Evolutionary conservation across 2,113 vertebrate species (phyloP).

Genomic region (Accipiter cooperii): DNA sequence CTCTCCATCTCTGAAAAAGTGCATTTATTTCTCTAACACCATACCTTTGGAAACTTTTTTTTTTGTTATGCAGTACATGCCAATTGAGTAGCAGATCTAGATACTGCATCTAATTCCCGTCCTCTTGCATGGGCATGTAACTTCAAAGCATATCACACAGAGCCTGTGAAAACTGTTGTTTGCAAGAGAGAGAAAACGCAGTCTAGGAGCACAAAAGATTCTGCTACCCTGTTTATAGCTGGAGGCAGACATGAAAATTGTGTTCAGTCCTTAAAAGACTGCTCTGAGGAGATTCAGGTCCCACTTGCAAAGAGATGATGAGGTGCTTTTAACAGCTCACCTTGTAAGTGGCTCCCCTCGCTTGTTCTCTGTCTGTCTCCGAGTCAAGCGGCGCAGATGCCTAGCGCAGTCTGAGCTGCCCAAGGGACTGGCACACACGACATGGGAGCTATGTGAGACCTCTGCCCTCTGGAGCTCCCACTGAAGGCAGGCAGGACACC

Average conservation of each 20-base stretch:
- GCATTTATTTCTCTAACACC: neutral
- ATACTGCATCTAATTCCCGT: neutral
- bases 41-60: neutral
- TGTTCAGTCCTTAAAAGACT: neutral
- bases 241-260: neutral
- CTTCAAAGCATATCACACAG: neutral
- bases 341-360: neutral
- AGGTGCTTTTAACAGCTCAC: neutral
- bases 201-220: neutral
- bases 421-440: accelerated
- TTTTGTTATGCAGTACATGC: neutral
- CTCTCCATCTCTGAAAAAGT: neutral
- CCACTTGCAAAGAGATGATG: neutral
- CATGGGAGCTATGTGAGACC: neutral
- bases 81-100: neutral
- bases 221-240: neutral
- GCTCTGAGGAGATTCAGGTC: neutral
- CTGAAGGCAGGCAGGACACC: neutral
- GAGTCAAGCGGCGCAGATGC: accelerated
- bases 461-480: neutral
- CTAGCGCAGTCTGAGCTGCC: neutral
- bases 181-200: neutral
- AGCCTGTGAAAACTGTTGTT: neutral
- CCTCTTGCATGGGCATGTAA: neutral
- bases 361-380: neutral